Conservation (phyloP, 2,113 vertebrate species). For the Indri indri region DNA sequence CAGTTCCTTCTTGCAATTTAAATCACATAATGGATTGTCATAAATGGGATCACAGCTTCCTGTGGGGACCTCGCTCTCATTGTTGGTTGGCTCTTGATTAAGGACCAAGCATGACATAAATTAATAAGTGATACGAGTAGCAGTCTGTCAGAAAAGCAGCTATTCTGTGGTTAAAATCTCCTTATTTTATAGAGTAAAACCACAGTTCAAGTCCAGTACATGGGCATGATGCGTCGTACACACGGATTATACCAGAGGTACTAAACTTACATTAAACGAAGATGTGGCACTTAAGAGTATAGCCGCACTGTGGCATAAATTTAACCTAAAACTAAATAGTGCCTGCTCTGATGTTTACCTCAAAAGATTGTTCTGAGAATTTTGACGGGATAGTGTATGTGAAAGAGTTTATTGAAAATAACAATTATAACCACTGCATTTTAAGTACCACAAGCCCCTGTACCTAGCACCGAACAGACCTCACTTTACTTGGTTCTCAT, state of each 20-base stretch:
- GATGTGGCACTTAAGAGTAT: no score
- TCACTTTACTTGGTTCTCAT: background rate
- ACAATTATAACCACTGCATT: background rate
- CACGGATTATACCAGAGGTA: background rate
- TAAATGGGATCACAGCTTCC: background rate
- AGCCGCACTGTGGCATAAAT: background rate
- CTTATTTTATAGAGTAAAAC: background rate
- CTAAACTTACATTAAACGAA: background rate
- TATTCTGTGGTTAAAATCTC: background rate
- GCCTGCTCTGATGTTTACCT: background rate
- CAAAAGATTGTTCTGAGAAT: background rate
- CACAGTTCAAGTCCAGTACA: background rate
- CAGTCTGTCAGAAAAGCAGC: background rate
- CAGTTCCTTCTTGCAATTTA: background rate
- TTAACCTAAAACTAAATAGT: background rate
- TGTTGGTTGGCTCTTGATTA: conserved; percentile 22
- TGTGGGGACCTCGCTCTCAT: background rate
- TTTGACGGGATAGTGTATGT: background rate
- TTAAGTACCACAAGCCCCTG: background rate
- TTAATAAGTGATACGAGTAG: background rate
- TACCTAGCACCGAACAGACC: background rate
- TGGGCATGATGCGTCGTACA: no score
- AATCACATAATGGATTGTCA: background rate
- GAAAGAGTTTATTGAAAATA: background rate
- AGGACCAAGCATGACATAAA: background rate